A percentile compares a stretch with the other conserved stretches of the same genome.
Evolutionary conservation across 2,113 vertebrate species (phyloP).

Genomic region (Callocephalon fimbriatum): DNA sequence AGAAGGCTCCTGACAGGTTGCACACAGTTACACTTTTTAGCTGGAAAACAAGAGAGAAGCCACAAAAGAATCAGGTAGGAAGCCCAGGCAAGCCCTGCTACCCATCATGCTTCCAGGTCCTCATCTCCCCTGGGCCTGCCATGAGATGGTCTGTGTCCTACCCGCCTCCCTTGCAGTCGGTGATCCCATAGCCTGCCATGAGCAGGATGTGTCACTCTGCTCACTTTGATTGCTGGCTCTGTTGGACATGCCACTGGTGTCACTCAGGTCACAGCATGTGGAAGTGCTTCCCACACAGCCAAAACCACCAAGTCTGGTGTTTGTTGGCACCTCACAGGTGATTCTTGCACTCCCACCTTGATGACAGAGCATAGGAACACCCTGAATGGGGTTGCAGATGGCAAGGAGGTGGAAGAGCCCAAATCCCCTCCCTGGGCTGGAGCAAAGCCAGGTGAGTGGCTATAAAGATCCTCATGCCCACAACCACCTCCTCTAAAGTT

Average conservation of each 20-base stretch:
- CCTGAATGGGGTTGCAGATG: neutral
- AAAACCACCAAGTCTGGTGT: neutral
- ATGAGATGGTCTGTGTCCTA: neutral
- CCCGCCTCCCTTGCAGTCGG: neutral
- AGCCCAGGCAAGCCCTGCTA: neutral
- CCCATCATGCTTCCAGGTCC: no score
- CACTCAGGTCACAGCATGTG: rapidly evolving
- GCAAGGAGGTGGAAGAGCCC: neutral
- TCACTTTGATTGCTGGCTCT: neutral
- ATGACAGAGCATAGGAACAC: rapidly evolving
- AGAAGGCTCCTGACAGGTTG: no score
- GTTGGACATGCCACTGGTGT: neutral
- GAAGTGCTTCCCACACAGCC: neutral
- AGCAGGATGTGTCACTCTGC: neutral
- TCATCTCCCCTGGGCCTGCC: neutral
- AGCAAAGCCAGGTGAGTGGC: neutral
- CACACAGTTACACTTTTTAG: no score
- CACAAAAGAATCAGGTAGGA: no score
- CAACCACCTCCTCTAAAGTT: neutral
- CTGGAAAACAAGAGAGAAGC: no score
- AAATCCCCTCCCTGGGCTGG: neutral
- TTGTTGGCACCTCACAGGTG: neutral
- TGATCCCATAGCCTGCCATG: neutral
- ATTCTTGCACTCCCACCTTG: neutral
- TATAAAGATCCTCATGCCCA: neutral